Base-by-base conservation (phyloP, 1,140 invertebrate species). In the Hyles euphorbiae region DNA sequence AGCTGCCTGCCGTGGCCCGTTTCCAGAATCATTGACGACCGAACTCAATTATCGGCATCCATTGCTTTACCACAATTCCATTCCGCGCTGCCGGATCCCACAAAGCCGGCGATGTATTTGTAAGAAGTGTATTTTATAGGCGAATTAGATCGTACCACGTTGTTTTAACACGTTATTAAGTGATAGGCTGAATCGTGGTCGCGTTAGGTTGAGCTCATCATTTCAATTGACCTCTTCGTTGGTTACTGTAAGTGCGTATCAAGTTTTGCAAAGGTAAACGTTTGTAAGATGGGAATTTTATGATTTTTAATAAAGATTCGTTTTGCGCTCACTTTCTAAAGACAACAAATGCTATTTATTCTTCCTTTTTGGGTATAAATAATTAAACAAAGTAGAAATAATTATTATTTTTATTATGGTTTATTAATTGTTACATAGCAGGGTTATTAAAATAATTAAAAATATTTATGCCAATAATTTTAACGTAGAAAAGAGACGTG, bases 1-100 rank as follows among this genome's bases (percentile, higher is more conserved):
- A 68, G 66, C 67, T 73, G 70, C 69, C 34, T 52, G 65, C 66
- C 64, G 72, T 65, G 22, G 70, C 52, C 54, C 67, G 55, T 63
- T 67, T 59, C 56, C 65, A 51, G 63, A 65, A 73, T 48, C 50
- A 52, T 33, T 34, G 32, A 33, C 50, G 7, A 34, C 6, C 6
- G 8, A 34, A 34, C 34, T 34, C 8, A 3, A 34, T 52, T 10
- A 7, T 9, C 7, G 5, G 50, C 8, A 8, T 55, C 68, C 68
- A 72, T 76, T 72, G 65, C 67, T 10, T 8, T 22, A 12, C 22
- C 6, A 6, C n/a, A 48, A 12, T n/a, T n/a, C 47, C 8, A 40
- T 40, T 40, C 8, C 5, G 8, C 36, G 5, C 8, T 8, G 36
- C 8, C 36, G 36, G 4, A 1, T 40, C 4, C 1, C 8, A 40